Conservation (phyloP, 2,888 invertebrate genomes). For the Periphyllus acericola region DNA sequence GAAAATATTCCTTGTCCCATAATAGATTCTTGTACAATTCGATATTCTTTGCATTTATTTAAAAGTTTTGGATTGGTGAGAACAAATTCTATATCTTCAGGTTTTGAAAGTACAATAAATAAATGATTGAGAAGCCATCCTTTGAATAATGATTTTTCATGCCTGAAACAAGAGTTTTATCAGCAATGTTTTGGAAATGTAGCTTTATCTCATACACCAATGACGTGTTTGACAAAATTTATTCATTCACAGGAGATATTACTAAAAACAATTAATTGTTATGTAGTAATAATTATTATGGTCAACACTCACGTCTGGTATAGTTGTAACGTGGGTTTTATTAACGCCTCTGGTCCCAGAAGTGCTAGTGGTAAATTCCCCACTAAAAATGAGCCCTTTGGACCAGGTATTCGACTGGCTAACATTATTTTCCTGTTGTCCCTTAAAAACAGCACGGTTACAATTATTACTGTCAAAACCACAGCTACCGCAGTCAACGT, state of each 20-base stretch:
- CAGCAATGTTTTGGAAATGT: too few species aligned
- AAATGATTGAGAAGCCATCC: constrained; percentile 36
- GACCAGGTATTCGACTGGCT: neutral
- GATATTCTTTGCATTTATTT: constrained; percentile 7
- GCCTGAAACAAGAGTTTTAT: too few species aligned
- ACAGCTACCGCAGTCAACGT: neutral
- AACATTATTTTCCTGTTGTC: neutral
- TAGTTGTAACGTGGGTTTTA: neutral
- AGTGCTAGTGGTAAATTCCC: neutral
- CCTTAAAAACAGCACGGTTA: neutral
- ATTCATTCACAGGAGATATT: too few species aligned
- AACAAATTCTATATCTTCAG: constrained; percentile 36
- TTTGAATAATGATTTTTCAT: constrained; percentile 31
- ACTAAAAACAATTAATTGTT: too few species aligned
- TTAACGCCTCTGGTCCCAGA: neutral
- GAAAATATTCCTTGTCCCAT: constrained; percentile 60
- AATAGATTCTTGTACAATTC: constrained; percentile 34
- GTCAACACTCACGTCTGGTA: neutral
- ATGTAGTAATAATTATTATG: too few species aligned
- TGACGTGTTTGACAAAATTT: too few species aligned
- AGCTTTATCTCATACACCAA: too few species aligned
- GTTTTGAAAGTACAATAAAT: constrained; percentile 34
- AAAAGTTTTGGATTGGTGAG: constrained; percentile 21
- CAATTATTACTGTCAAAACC: neutral
- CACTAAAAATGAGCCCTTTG: neutral